These are phyloP conservation scores for Oncopeltus fasciatus DNA, from an alignment of 1,140 invertebrate genomes.

Conservation along the genomic window DNA sequence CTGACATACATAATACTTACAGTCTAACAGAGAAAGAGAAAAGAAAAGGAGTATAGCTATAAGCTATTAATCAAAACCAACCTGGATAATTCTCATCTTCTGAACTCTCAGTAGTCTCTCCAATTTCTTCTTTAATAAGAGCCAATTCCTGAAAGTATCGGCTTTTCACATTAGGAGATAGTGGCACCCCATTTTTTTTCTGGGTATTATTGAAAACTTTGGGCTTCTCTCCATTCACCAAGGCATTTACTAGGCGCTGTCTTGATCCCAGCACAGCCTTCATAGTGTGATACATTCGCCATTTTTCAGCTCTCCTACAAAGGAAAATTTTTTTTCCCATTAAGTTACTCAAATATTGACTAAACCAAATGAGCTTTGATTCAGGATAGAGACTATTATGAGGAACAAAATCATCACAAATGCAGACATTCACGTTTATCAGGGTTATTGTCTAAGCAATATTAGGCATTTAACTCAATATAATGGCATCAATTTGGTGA, in stretches of 20 bases:
- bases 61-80: no score
- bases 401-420: no score
- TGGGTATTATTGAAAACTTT: constrained; percentile 33
- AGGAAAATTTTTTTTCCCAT: no score
- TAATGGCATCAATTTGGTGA: no score
- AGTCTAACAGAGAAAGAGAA: neutral
- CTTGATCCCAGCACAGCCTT: constrained; percentile 48
- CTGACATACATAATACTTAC: neutral
- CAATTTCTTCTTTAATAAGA: constrained; percentile 40
- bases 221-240: constrained; percentile 35
- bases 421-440: no score
- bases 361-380: no score
- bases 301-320: constrained; percentile 32
- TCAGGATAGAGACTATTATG: no score
- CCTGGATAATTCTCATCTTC: constrained; percentile 51
- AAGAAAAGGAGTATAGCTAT: no score
- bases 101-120: constrained; percentile 47
- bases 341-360: no score
- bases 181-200: constrained; percentile 27
- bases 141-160: constrained; percentile 38
- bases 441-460: no score
- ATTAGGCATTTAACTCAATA: no score
- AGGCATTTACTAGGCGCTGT: constrained; percentile 44
- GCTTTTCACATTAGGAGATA: constrained; percentile 33
- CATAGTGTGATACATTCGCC: constrained; percentile 34